These are phyloP conservation scores for Eurytoma californica DNA, from an alignment of 2,888 invertebrate genomes.

Conservation along the genomic window DNA sequence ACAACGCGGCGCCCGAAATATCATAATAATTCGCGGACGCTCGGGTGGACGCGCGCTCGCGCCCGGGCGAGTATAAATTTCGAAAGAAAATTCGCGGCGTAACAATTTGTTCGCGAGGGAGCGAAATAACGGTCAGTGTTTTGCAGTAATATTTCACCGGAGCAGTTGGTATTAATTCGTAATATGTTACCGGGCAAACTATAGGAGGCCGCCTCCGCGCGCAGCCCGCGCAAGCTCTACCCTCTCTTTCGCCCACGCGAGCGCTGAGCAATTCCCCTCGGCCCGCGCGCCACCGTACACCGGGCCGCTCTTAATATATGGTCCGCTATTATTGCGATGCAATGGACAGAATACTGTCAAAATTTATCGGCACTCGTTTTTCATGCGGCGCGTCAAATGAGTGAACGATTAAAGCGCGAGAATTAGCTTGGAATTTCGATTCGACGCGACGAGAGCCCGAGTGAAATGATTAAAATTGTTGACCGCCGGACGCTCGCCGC, in stretches of 20 bases:
- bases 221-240: slow-evolving; percentile 57
- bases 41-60: slow-evolving; percentile 40
- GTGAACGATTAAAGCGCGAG: slow-evolving; percentile 73
- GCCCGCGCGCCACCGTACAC: slow-evolving; percentile 57
- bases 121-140: slow-evolving; percentile 75
- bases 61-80: slow-evolving; percentile 66
- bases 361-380: slow-evolving; percentile 75
- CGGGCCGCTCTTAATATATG: slow-evolving; percentile 72
- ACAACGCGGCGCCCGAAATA: slow-evolving; percentile 17
- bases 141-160: slow-evolving; percentile 75
- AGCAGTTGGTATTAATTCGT: slow-evolving; percentile 76
- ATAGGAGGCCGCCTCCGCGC: slow-evolving; percentile 64
- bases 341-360: slow-evolving; percentile 76
- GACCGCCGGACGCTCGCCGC: slow-evolving; percentile 13
- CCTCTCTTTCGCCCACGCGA: slow-evolving; percentile 44
- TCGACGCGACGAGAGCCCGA: slow-evolving; percentile 1
- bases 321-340: slow-evolving; percentile 75
- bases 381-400: slow-evolving; percentile 74
- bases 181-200: slow-evolving; percentile 75
- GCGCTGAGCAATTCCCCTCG: slow-evolving; percentile 56
- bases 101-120: slow-evolving; percentile 64
- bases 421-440: slow-evolving; percentile 70
- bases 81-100: slow-evolving; percentile 66
- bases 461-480: slow-evolving; percentile 48
- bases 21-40: slow-evolving; percentile 32